These are phyloP conservation scores for Chaetops frenatus DNA, from an alignment of 2,113 vertebrate genomes.

Conservation along the genomic window DNA sequence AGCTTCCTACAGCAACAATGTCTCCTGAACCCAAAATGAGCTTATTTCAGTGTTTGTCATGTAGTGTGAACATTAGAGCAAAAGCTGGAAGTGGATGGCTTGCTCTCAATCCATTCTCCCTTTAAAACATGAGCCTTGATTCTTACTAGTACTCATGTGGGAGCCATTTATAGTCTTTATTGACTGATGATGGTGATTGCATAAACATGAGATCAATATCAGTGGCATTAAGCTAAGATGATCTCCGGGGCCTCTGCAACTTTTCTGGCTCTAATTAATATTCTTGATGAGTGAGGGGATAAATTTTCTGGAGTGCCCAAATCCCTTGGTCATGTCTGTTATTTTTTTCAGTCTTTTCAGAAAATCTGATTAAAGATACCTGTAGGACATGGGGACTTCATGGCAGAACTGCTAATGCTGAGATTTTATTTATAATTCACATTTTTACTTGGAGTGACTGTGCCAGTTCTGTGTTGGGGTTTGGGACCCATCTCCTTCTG, in stretches of 20 bases:
- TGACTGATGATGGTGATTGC: background rate
- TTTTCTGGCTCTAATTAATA: background rate
- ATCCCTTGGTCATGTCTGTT: background rate
- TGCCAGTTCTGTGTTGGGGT: background rate
- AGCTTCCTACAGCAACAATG: background rate
- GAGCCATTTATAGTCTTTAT: conserved; percentile 4
- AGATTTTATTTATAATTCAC: background rate
- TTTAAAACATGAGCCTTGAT: background rate
- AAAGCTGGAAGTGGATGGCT: background rate
- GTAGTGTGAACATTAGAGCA: background rate
- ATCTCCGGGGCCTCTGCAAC: background rate
- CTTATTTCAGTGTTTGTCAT: background rate
- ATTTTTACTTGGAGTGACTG: background rate
- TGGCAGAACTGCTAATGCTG: background rate
- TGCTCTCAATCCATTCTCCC: background rate
- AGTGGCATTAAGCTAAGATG: background rate
- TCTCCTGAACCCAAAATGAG: background rate
- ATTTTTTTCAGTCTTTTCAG: background rate
- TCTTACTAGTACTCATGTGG: background rate
- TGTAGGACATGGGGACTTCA: background rate
- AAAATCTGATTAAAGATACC: background rate
- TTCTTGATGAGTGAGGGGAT: background rate
- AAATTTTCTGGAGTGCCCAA: background rate
- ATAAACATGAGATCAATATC: conserved; percentile 4
- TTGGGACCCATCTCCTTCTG: background rate